Percentiles rank a stretch among this genome's conserved stretches.
Conservation (phyloP, 2,797 vertebrate genomes). For the Antrozous pallidus region DNA sequence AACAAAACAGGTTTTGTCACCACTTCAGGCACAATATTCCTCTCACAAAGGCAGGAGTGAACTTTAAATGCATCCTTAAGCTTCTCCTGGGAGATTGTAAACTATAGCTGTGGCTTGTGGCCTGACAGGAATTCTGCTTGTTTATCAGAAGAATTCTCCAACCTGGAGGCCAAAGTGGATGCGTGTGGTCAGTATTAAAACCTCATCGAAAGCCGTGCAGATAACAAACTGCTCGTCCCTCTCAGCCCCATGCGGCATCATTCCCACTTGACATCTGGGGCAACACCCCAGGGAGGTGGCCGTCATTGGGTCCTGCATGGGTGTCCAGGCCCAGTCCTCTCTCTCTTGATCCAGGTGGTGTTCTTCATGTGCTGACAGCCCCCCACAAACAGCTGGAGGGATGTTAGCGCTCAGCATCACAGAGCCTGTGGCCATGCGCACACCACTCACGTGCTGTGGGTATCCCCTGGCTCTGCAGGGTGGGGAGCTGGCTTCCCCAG, state of each 20-base stretch:
- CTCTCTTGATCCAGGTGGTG: fast-evolving
- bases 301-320: fast-evolving
- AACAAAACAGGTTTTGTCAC: background rate
- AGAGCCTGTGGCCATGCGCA: fast-evolving
- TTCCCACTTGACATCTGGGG: background rate
- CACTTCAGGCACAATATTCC: fast-evolving
- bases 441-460: fast-evolving
- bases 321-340: background rate
- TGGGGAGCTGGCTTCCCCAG: fast-evolving
- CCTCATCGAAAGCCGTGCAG: fast-evolving
- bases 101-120: fast-evolving
- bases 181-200: fast-evolving
- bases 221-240: fast-evolving
- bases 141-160: background rate
- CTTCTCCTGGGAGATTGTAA: background rate
- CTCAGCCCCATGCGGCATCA: fast-evolving
- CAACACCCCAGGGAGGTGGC: too few species aligned
- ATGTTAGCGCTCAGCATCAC: fast-evolving
- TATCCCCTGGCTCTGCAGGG: fast-evolving
- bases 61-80: background rate
- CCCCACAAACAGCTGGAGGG: fast-evolving
- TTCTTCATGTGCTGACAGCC: background rate
- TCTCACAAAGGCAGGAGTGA: fast-evolving
- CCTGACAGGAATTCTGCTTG: background rate
- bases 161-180: background rate